These are phyloP conservation scores for Lonchura striata DNA, from an alignment of 2,113 vertebrate genomes.

Conservation along the genomic window DNA sequence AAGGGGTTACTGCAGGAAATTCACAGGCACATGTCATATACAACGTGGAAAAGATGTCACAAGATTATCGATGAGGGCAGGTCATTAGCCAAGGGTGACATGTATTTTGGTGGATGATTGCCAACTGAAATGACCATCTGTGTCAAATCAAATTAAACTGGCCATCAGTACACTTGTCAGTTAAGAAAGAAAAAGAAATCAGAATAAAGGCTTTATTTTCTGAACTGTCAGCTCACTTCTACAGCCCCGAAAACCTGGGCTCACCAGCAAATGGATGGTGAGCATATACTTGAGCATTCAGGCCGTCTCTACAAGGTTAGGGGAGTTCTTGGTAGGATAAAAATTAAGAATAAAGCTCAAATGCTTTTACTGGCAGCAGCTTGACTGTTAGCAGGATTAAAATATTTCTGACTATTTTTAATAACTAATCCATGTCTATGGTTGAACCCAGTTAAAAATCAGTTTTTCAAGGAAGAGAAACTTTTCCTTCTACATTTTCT, in stretches of 20 bases:
- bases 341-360: background rate
- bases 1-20: background rate
- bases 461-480: background rate
- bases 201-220: background rate
- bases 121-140: constrained; percentile 1
- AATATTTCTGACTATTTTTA: background rate
- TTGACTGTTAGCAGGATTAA: background rate
- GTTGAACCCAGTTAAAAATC: background rate
- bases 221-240: background rate
- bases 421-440: background rate
- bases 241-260: background rate
- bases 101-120: background rate
- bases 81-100: constrained; percentile 22
- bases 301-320: background rate
- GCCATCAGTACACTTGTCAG: background rate
- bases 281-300: background rate
- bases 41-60: background rate
- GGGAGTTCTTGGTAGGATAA: background rate
- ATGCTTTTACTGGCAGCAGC: background rate
- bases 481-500: background rate
- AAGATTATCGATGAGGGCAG: background rate
- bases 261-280: background rate
- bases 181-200: background rate
- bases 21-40: background rate
- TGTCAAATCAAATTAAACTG: constrained; percentile 28